Evolutionary conservation across 2,113 vertebrate genomes (phyloP).

Genomic region (Abramis brama): DNA sequence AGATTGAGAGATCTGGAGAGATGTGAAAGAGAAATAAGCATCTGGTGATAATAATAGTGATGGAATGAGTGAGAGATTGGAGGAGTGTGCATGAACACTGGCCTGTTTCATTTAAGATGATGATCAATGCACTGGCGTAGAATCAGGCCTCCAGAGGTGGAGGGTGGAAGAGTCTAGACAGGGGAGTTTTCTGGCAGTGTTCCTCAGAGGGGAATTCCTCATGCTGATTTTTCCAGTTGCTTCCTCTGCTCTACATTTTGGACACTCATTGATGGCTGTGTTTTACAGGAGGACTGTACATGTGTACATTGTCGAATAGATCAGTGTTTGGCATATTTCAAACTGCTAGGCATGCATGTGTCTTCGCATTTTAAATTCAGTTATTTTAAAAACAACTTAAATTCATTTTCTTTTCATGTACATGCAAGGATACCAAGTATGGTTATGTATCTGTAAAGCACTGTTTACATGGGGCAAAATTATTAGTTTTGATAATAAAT

Average conservation of each 20-base stretch:
- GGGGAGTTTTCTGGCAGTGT: slow-evolving; percentile 59
- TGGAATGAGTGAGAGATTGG: slow-evolving; percentile 27
- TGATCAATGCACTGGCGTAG: slow-evolving; percentile 63
- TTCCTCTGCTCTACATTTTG: slow-evolving; percentile 23
- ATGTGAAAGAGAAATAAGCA: slow-evolving; percentile 16
- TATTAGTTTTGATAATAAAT: background rate
- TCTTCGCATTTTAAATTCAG: background rate
- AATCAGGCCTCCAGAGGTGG: slow-evolving; percentile 46
- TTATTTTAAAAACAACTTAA: background rate
- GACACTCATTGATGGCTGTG: slow-evolving; percentile 15
- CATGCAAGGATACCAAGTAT: background rate
- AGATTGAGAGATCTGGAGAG: slow-evolving; percentile 11
- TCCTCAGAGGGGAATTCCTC: slow-evolving; percentile 51
- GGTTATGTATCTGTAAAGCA: background rate
- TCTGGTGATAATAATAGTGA: slow-evolving; percentile 36
- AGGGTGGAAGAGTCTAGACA: slow-evolving; percentile 66
- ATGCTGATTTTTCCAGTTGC: slow-evolving; percentile 16
- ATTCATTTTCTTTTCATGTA: background rate
- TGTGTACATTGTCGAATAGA: background rate
- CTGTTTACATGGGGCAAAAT: background rate
- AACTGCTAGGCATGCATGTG: background rate
- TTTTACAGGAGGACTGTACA: slow-evolving; percentile 13
- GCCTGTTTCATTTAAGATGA: slow-evolving; percentile 57
- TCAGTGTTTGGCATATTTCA: background rate
- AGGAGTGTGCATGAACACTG: slow-evolving; percentile 20